phyloP scores from a whole-genome alignment of 2,797 vertebrate genomes.

The Phataginus tricuspis region DNA sequence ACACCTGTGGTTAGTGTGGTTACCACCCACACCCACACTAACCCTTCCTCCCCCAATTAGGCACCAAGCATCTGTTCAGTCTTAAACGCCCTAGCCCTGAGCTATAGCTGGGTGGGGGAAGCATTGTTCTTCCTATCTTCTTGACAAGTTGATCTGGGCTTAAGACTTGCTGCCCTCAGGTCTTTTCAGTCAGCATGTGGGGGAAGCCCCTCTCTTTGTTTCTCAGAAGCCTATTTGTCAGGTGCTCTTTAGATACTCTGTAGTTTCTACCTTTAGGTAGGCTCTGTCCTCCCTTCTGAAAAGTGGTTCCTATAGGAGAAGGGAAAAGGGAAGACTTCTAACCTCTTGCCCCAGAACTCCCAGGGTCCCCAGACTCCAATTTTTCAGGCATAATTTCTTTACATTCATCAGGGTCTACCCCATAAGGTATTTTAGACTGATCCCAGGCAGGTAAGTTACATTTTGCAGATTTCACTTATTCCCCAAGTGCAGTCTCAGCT shows the following conservation, averaged over 20 bases:
- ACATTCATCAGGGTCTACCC: conserved; percentile 34
- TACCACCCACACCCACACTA: conserved; percentile 47
- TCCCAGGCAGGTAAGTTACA: conserved; percentile 63
- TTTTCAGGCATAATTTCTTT: conserved; percentile 67
- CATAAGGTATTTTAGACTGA: conserved; percentile 60
- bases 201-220: conserved; percentile 36
- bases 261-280: conserved; percentile 55
- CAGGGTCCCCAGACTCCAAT: conserved; percentile 57
- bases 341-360: conserved; percentile 22
- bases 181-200: conserved; percentile 62
- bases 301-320: conserved; percentile 47
- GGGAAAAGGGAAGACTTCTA: conserved; percentile 31
- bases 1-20: conserved; percentile 57
- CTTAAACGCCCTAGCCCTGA: conserved; percentile 27
- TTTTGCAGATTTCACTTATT: conserved; percentile 74
- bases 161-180: conserved; percentile 65
- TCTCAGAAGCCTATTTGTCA: conserved; percentile 68
- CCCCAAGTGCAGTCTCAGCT: conserved; percentile 51
- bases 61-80: conserved; percentile 48
- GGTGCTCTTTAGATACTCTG: background rate
- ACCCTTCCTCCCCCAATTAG: background rate
- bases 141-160: conserved; percentile 74
- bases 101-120: conserved; percentile 46
- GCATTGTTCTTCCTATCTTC: conserved; percentile 68
- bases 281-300: conserved; percentile 53